Evolutionary conservation across 2,888 invertebrate genomes (phyloP).

Genomic region (Limenitis camilla): DNA sequence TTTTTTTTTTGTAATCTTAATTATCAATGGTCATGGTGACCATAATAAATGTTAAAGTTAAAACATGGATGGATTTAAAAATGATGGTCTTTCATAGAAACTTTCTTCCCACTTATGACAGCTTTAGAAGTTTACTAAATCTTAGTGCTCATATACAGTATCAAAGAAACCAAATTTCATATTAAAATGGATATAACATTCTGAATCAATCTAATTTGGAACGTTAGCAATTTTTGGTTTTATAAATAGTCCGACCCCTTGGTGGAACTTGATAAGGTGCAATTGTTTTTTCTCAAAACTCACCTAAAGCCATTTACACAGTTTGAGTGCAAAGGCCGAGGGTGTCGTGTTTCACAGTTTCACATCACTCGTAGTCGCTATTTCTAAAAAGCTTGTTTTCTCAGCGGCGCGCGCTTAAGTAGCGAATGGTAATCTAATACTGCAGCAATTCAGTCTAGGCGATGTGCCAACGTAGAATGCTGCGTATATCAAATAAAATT

Average conservation of each 20-base stretch:
- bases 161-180: too few relatives aligned
- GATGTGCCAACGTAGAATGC: conserved; percentile 46
- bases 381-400: conserved; percentile 73
- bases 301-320: conserved; percentile 67
- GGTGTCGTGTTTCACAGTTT: conserved; percentile 50
- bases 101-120: too few relatives aligned
- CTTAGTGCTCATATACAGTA: too few relatives aligned
- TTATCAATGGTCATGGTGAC: too few relatives aligned
- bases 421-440: conserved; percentile 59
- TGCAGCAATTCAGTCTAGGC: conserved; percentile 51
- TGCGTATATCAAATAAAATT: conserved; percentile 11
- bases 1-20: too few relatives aligned
- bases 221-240: too few relatives aligned
- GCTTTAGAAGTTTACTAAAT: too few relatives aligned
- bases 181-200: too few relatives aligned
- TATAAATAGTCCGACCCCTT: conserved; percentile 4
- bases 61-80: not conserved
- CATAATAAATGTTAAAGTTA: not conserved
- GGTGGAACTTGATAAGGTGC: conserved; percentile 38
- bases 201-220: too few relatives aligned
- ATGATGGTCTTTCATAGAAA: not conserved
- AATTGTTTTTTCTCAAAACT: conserved; percentile 63
- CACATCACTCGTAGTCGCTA: conserved; percentile 49
- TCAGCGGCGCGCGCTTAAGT: conserved; percentile 66
- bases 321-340: conserved; percentile 63